These are phyloP conservation scores for Himalopsyche japonica DNA, from an alignment of 2,888 invertebrate genomes.

Conservation along the genomic window DNA sequence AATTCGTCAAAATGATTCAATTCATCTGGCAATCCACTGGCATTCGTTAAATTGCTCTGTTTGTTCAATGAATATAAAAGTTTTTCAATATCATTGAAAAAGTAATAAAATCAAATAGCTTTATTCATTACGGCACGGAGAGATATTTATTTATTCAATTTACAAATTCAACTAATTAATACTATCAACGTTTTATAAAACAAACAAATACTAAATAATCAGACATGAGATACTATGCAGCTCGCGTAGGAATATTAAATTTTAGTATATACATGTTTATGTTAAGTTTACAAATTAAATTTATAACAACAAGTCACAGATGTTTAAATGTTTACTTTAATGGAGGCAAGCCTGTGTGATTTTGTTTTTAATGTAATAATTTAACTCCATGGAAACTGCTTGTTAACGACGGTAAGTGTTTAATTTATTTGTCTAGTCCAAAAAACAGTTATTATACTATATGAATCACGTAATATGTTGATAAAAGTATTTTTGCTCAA, in stretches of 20 bases:
- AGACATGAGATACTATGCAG: not conserved
- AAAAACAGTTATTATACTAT: too few relatives aligned
- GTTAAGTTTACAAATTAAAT: slow-evolving; percentile 18
- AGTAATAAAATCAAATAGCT: not conserved
- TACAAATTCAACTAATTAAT: not conserved
- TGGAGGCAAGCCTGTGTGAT: not conserved
- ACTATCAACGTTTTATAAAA: not conserved
- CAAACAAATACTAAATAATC: not conserved
- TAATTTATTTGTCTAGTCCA: not conserved
- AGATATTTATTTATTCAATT: not conserved
- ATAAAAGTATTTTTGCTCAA: too few relatives aligned
- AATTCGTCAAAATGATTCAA: too few relatives aligned
- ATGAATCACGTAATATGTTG: too few relatives aligned
- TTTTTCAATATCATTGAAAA: too few relatives aligned
- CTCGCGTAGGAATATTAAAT: slow-evolving; percentile 13
- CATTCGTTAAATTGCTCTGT: not conserved
- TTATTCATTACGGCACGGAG: not conserved
- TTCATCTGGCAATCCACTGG: not conserved
- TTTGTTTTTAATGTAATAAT: not conserved
- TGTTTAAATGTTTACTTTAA: not conserved
- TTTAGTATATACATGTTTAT: slow-evolving; percentile 7
- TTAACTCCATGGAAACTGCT: not conserved
- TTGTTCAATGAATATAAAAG: not conserved
- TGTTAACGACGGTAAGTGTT: not conserved
- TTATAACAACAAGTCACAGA: slow-evolving; percentile 13